phyloP scores from a whole-genome alignment of 2,888 invertebrate genomes.

The Heteropelma amictum region DNA sequence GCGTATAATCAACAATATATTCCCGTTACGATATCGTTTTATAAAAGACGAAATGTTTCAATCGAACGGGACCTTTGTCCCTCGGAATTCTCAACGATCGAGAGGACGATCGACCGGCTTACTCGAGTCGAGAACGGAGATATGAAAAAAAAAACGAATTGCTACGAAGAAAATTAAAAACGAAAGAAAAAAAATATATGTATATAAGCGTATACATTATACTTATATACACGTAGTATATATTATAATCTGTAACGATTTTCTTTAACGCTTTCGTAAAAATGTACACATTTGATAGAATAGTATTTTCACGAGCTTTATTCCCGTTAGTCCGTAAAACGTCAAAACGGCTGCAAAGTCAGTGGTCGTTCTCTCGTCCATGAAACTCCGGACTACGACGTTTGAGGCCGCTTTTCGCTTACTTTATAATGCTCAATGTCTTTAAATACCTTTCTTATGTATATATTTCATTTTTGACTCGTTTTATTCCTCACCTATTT shows the following conservation, averaged over 20 bases:
- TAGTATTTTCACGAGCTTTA: conserved; percentile 29
- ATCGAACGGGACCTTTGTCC: conserved; percentile 58
- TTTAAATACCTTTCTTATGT: neutral
- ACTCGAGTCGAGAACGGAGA: conserved; percentile 7
- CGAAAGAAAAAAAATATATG: neutral
- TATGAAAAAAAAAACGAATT: neutral
- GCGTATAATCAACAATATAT: neutral
- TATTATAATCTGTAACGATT: conserved; percentile 37
- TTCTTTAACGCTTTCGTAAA: conserved; percentile 47
- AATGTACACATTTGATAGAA: conserved; percentile 46
- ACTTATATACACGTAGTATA: conserved; percentile 1
- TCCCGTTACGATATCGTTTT: neutral
- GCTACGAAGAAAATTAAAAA: neutral
- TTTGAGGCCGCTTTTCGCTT: conserved; percentile 58
- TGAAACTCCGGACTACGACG: conserved; percentile 48
- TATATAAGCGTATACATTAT: neutral
- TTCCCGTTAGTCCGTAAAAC: conserved; percentile 23
- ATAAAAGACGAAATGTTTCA: conserved; percentile 1
- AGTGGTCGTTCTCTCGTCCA: conserved; percentile 49
- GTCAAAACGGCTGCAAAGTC: conserved; percentile 25
- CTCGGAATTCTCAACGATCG: conserved; percentile 49
- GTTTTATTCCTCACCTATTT: conserved; percentile 16
- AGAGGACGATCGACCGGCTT: conserved; percentile 48
- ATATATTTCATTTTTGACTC: neutral
- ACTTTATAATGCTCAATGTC: conserved; percentile 7